Evolutionary conservation across 2,797 vertebrate species (phyloP), one percentile per base, ranked within the genome.

Genomic region (Lepilemur ruficaudatus): DNA sequence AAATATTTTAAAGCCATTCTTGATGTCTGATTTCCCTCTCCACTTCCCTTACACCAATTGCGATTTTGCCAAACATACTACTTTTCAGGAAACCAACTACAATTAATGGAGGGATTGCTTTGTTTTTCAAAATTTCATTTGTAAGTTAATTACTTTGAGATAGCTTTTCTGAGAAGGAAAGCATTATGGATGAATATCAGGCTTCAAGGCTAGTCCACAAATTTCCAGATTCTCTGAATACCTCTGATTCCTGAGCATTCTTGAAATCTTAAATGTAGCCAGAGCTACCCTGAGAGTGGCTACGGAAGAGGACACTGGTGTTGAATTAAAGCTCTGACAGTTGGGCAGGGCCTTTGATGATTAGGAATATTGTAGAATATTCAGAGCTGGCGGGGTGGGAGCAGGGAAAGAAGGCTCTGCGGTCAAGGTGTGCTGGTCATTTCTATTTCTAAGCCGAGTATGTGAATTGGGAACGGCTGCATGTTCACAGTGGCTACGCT

Each of bases 81-180:
- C 35, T 65, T 88, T 79, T 79, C 72, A 96, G 85, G n/a, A 72
- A 87, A 63, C 30, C 50, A 93, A 73, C 59, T 82, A 8, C 6
- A 92, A 15, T 86, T 87, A 80, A 7, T 80, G 9, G 9, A 94
- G 35, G 9, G 9, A 14, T 84, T 87, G 11, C n/a, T 79, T 78
- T 59, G 48, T 63, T 25, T 93, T 79, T 61, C 52, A 89, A 43
- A 86, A 30, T 93, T 89, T 96, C 22, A 93, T 67, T 70, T 85
- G 18, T 61, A 50, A 23, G 32, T 73, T 94, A 69, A 43, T 96
- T 96, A 80, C 90, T 93, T 92, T 83, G 38, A 87, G 43, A 50
- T 7, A 84, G 35, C 28, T 87, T 94, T 93, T 94, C 63, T 76
- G 86, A 83, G 43, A 79, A 95, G 78, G 48, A 90, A 70, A 94